These are phyloP conservation scores for Bucorvus abyssinicus DNA, from an alignment of 2,797 vertebrate species.

Conservation along the genomic window DNA sequence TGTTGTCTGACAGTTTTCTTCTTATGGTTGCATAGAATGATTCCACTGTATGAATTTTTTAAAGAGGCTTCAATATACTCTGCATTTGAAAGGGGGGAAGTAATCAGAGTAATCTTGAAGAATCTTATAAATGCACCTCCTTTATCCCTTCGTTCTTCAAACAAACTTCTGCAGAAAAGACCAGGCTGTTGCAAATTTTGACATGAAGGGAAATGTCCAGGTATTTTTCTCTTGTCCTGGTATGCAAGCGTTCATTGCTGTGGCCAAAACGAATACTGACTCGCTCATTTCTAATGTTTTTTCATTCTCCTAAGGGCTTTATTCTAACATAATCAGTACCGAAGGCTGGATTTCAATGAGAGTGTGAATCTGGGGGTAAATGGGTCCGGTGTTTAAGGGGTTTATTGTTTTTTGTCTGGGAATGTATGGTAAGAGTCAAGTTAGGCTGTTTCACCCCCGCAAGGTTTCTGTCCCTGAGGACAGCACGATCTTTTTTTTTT, in stretches of 20 bases:
- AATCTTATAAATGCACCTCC: conserved; percentile 33
- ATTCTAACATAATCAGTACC: background rate
- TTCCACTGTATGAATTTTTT: conserved; percentile 78
- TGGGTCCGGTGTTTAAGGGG: background rate
- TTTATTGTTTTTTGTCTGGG: background rate
- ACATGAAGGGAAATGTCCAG: background rate
- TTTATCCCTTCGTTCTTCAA: background rate
- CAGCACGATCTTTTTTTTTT: background rate
- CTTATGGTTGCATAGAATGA: conserved; percentile 69
- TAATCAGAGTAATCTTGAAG: conserved; percentile 64
- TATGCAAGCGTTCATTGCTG: background rate
- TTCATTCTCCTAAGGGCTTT: background rate
- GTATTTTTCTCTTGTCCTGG: background rate
- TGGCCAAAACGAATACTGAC: background rate
- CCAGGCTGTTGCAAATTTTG: background rate
- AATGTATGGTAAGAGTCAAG: background rate
- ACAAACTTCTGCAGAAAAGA: conserved; percentile 24
- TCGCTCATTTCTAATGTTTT: background rate
- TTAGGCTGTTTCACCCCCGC: background rate
- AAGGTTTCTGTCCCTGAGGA: background rate
- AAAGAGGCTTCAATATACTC: conserved; percentile 71
- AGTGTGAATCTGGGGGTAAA: background rate
- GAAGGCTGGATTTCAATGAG: background rate
- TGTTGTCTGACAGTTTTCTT: conserved; percentile 81
- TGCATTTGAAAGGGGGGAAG: conserved; percentile 65